Evolutionary conservation across 2,888 invertebrate species (phyloP).

Genomic region (Physocephala rufipes): DNA sequence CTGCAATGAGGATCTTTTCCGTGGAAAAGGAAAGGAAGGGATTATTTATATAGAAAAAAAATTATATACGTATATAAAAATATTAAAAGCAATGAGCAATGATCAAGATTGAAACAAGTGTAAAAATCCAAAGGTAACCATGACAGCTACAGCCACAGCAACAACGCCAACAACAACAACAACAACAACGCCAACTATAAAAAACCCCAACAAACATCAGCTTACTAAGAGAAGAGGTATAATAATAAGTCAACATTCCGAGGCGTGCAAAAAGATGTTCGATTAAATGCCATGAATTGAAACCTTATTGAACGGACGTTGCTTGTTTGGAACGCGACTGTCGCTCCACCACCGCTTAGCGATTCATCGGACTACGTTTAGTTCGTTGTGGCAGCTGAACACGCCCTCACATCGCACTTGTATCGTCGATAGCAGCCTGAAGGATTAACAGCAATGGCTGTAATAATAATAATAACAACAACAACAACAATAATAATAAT

Average conservation of each 20-base stretch:
- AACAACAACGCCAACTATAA: slow-evolving; percentile 2
- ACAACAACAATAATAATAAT: slow-evolving; percentile 30
- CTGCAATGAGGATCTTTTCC: no score
- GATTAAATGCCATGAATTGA: slow-evolving; percentile 62
- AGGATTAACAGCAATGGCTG: not conserved
- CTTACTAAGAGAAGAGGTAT: slow-evolving; percentile 10
- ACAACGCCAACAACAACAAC: slow-evolving; percentile 16
- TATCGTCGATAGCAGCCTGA: slow-evolving; percentile 4
- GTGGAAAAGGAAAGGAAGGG: no score
- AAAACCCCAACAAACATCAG: slow-evolving; percentile 18
- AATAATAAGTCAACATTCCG: slow-evolving; percentile 57
- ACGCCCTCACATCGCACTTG: slow-evolving; percentile 34
- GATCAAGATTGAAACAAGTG: slow-evolving; percentile 24
- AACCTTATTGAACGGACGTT: slow-evolving; percentile 24
- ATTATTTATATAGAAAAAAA: slow-evolving; percentile 4
- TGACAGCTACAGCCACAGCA: not conserved
- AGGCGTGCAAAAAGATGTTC: slow-evolving; percentile 66
- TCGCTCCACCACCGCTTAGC: slow-evolving; percentile 28
- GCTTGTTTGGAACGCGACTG: not conserved
- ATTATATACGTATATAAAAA: not conserved
- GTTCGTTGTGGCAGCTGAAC: slow-evolving; percentile 14
- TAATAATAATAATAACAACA: slow-evolving; percentile 11
- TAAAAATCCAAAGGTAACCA: slow-evolving; percentile 19
- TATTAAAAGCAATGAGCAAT: slow-evolving; percentile 13
- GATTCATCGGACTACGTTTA: not conserved